These are phyloP conservation scores for Pristionchus mayeri DNA, from an alignment of 2,888 invertebrate species.

Conservation along the genomic window DNA sequence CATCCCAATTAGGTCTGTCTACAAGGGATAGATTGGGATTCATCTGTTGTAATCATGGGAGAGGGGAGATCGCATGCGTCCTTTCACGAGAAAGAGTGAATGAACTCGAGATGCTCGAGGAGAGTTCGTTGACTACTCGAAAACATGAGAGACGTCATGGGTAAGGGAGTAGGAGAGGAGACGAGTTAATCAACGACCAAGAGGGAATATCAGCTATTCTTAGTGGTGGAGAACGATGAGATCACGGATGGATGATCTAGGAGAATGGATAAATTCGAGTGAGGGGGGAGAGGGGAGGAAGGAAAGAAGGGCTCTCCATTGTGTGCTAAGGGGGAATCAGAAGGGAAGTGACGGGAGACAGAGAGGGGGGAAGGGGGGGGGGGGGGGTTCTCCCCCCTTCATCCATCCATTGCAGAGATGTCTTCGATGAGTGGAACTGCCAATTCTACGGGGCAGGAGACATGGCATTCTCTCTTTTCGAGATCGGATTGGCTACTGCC, in stretches of 20 bases:
- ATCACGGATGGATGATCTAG: constrained; percentile 23
- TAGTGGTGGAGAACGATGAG: not conserved
- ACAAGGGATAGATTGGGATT: not conserved
- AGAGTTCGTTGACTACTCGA: not conserved
- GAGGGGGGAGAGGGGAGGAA: not conserved
- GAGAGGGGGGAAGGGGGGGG: not conserved
- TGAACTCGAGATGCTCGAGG: not conserved
- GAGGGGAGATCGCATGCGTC: too few species aligned
- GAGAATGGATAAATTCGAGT: not conserved
- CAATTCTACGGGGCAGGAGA: constrained; percentile 60
- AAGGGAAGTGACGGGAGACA: not conserved
- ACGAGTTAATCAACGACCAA: not conserved
- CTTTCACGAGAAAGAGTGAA: too few species aligned
- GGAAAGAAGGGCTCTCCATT: not conserved
- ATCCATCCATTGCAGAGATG: constrained; percentile 52
- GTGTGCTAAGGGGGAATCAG: not conserved
- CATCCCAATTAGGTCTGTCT: not conserved
- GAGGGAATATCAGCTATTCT: too few species aligned
- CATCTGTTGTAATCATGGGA: not conserved
- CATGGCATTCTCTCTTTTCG: constrained; percentile 61
- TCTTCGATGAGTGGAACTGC: constrained; percentile 57
- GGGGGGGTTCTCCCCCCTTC: not conserved
- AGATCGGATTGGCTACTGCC: constrained; percentile 60
- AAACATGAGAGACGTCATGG: constrained; percentile 6
- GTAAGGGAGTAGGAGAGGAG: constrained; percentile 48